Evolutionary conservation across 1,140 invertebrate species (phyloP), one percentile per base, ranked within the genome.

Genomic region (Sesamia nonagrioides): DNA sequence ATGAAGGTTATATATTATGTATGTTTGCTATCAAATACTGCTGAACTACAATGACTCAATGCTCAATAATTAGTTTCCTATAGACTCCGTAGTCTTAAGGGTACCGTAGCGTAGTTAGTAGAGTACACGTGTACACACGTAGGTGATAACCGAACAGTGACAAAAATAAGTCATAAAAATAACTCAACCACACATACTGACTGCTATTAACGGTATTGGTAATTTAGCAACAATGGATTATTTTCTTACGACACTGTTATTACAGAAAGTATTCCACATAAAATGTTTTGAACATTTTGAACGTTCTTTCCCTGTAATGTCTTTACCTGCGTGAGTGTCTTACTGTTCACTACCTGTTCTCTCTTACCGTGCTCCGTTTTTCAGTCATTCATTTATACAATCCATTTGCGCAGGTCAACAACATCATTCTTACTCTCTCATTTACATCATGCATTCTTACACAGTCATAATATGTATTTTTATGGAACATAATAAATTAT

Each of bases 91-190:
- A n/a, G n/a, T 60, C 54, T 74, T 58, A 45, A 60, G 71, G 11
- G 18, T 37, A 60, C 2, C 13, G n/a, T 60, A 58, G 2, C 18
- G 7, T 45, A 60, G 40, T 61, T 13, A 61, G 37, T 50, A n/a
- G n/a, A n/a, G n/a, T n/a, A n/a, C n/a, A n/a, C n/a, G n/a, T n/a
- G n/a, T n/a, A n/a, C 15, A 48, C 58, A 35, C 50, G 75, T 68
- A 78, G 18, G 66, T 71, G 66, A 78, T 52, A 77, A 68, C 48
- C 0, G 56, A 77, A 77, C 68, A 68, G 68, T 77, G 33, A 68
- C 52, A 48, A 18, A 68, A 77, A 77, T 68, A 68, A 68, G 61
- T 66, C 48, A 40, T 77, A 77, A 68, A 68, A 63, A 60, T 54
- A 27, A 71, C 21, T 52, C 33, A 71, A 27, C 8, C n/a, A 74